These are phyloP conservation scores for Chionoecetes opilio DNA, from an alignment of 1,140 invertebrate genomes.

Conservation along the genomic window DNA sequence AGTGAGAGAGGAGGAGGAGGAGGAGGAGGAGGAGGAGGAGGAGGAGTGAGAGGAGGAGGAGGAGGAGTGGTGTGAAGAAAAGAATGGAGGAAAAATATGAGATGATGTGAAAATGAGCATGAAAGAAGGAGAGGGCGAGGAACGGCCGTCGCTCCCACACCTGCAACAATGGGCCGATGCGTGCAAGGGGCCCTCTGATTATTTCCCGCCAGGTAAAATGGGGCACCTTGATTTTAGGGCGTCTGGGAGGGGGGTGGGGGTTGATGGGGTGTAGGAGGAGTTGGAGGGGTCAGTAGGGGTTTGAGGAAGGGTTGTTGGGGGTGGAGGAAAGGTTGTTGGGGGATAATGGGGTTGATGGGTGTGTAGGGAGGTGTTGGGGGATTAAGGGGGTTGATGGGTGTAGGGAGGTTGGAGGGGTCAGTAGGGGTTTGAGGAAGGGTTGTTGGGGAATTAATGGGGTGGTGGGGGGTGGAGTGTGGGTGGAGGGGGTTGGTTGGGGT, in stretches of 20 bases:
- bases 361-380: background rate
- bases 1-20: background rate
- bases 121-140: too few species aligned
- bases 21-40: background rate
- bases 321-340: background rate
- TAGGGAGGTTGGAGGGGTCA: background rate
- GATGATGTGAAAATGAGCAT: too few species aligned
- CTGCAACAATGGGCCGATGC: constrained; percentile 3
- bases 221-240: constrained; percentile 19
- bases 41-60: too few species aligned
- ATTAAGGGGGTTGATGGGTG: background rate
- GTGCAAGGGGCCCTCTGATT: background rate
- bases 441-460: too few species aligned
- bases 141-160: too few species aligned
- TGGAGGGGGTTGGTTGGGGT: background rate
- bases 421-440: too few species aligned
- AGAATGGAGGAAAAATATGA: too few species aligned
- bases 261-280: background rate
- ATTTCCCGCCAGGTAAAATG: constrained; percentile 45
- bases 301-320: background rate
- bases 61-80: too few species aligned
- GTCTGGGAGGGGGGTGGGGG: background rate
- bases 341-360: background rate
- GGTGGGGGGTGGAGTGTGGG: background rate
- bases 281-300: background rate